Percentiles rank a stretch among this genome's conserved stretches.
Evolutionary conservation across 2,113 vertebrate genomes (phyloP).

Genomic region (Mobula birostris): DNA sequence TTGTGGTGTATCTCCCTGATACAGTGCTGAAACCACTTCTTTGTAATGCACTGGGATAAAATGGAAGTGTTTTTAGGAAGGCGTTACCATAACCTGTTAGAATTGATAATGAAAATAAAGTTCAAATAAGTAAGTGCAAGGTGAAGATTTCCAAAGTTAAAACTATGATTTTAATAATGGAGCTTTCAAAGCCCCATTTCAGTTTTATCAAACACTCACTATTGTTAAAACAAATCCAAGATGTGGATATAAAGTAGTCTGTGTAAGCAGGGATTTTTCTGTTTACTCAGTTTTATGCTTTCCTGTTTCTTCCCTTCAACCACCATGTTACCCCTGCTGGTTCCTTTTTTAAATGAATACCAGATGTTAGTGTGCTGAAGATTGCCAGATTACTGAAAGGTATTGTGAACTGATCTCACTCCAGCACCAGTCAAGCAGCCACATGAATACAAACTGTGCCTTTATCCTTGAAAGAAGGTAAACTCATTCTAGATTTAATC

Average conservation of each 20-base stretch:
- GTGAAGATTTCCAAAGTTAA: not conserved
- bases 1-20: too few species aligned
- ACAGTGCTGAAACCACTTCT: too few species aligned
- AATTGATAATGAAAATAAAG: too few species aligned
- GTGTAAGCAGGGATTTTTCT: not conserved
- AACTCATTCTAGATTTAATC: not conserved
- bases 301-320: not conserved
- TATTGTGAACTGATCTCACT: not conserved
- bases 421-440: not conserved
- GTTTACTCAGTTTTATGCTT: not conserved
- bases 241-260: not conserved
- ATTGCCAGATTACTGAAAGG: not conserved
- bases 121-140: not conserved
- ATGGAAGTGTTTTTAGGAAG: too few species aligned
- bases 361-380: constrained; percentile 22
- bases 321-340: not conserved
- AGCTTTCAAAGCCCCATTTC: not conserved
- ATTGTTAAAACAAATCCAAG: not conserved
- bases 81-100: too few species aligned
- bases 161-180: not conserved
- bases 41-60: too few species aligned
- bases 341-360: constrained; percentile 30
- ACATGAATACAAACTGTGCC: not conserved
- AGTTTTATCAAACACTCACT: not conserved
- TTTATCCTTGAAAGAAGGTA: constrained; percentile 3